phyloP scores from a whole-genome alignment of 2,113 vertebrate species.

The Protobothrops flavoviridis region DNA sequence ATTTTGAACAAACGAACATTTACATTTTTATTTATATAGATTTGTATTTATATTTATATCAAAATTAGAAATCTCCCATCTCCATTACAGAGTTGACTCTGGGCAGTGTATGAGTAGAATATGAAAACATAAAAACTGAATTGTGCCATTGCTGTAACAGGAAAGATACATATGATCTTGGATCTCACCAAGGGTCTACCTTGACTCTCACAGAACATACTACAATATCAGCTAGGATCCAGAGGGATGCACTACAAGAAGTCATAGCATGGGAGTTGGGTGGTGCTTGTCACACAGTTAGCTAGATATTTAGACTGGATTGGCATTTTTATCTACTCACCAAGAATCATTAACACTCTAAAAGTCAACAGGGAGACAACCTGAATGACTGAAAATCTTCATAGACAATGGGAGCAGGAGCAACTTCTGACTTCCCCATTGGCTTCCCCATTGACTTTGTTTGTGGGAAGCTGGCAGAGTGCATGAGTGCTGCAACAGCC shows the following conservation, averaged over 20 bases:
- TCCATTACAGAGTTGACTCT: neutral
- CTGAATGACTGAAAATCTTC: neutral
- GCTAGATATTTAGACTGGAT: neutral
- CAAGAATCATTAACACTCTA: neutral
- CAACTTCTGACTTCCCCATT: neutral
- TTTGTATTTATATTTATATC: neutral
- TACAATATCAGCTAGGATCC: neutral
- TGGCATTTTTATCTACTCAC: neutral
- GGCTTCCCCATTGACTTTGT: neutral
- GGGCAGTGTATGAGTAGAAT: neutral
- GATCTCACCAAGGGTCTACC: neutral
- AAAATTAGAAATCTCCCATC: neutral
- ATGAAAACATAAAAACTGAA: neutral
- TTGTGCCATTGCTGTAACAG: neutral
- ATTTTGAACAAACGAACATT: too few relatives aligned
- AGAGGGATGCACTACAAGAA: neutral
- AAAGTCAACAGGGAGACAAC: neutral
- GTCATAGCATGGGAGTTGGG: neutral
- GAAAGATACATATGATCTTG: neutral
- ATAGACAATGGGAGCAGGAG: neutral
- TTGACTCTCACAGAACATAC: neutral
- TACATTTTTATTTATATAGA: too few relatives aligned
- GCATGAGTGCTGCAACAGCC: neutral
- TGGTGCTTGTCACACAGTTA: neutral
- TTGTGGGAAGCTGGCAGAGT: neutral